These are phyloP conservation scores for Poicephalus gulielmi DNA, from an alignment of 2,113 vertebrate genomes.

Conservation along the genomic window DNA sequence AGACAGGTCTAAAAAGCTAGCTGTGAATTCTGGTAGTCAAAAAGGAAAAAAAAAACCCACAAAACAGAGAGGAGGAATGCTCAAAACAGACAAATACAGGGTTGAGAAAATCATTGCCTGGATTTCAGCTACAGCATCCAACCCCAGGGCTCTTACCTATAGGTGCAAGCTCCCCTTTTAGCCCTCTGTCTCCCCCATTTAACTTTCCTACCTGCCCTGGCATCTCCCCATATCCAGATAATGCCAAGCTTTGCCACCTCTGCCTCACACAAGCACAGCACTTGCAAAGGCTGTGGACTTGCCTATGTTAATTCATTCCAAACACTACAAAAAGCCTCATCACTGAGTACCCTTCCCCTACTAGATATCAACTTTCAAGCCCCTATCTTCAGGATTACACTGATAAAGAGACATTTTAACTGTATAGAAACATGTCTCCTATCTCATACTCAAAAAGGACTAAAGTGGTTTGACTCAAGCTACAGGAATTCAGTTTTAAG, in stretches of 20 bases:
- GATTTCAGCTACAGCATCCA: not conserved
- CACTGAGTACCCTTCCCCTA: not conserved
- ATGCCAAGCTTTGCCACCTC: not conserved
- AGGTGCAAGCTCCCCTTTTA: not conserved
- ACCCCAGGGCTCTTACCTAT: not conserved
- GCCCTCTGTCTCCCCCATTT: not conserved
- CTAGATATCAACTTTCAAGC: not conserved
- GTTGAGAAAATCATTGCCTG: not conserved
- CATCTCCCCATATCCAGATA: not conserved
- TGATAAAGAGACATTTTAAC: not conserved
- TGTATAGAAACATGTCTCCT: not conserved
- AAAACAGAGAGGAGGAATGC: not conserved
- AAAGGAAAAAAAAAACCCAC: not conserved
- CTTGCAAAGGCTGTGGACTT: not conserved
- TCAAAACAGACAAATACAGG: not conserved
- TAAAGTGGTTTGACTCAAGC: not conserved
- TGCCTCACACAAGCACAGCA: not conserved
- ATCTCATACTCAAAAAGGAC: not conserved
- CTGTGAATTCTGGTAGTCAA: not conserved
- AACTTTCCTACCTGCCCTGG: not conserved
- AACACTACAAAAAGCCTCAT: not conserved
- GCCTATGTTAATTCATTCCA: not conserved
- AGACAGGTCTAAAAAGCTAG: conserved; percentile 15
- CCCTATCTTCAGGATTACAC: not conserved
- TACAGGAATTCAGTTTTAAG: not conserved